Conservation (phyloP, 1,140 invertebrate species). For the Scaptomyza pallida region DNA sequence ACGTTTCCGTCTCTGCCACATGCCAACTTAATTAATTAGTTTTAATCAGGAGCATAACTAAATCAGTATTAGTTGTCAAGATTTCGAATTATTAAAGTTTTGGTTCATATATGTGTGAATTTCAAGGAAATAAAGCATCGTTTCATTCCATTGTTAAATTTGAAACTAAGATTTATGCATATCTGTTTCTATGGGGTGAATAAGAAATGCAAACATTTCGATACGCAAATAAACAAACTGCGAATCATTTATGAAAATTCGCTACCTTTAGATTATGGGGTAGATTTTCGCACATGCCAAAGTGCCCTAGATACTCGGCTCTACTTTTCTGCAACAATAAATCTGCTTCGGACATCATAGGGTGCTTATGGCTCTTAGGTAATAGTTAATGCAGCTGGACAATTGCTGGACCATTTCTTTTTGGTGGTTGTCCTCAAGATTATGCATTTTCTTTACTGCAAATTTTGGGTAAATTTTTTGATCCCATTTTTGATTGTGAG, state of each 20-base stretch:
- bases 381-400: constrained; percentile 61
- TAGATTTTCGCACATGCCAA: constrained; percentile 73
- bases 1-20: constrained; percentile 17
- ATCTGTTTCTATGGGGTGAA: constrained; percentile 36
- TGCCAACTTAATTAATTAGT: constrained; percentile 18
- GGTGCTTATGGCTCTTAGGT: constrained; percentile 52
- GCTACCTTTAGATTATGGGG: constrained; percentile 64
- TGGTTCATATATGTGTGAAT: background rate
- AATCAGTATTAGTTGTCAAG: background rate
- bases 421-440: constrained; percentile 49
- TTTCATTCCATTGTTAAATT: constrained; percentile 12
- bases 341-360: constrained; percentile 41
- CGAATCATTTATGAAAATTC: constrained; percentile 51
- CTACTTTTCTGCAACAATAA: constrained; percentile 49
- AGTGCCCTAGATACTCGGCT: constrained; percentile 49
- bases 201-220: constrained; percentile 57
- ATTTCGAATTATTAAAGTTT: background rate
- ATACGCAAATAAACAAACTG: constrained; percentile 73
- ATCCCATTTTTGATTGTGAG: constrained; percentile 45
- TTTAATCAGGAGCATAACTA: background rate
- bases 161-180: constrained; percentile 55
- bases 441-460: constrained; percentile 28
- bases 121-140: background rate
- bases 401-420: constrained; percentile 13
- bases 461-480: constrained; percentile 29